phyloP scores from a whole-genome alignment of 64 coral and sea anemone species.

The Montipora efflorescens region DNA sequence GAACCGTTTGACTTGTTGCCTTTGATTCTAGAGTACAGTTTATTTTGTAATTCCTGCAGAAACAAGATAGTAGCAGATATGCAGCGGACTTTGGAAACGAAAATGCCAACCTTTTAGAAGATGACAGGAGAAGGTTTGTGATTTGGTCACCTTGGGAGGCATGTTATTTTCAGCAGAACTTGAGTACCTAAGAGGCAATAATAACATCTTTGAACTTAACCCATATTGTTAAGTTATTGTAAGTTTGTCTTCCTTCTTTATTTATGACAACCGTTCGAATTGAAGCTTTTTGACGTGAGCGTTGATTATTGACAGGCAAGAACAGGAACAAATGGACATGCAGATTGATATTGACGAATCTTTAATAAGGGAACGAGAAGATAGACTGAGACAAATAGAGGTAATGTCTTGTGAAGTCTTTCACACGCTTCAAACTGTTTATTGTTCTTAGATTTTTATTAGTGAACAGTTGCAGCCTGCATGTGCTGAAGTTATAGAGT shows the following conservation, averaged over 20 bases:
- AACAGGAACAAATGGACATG: constrained; percentile 37
- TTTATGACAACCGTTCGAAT: too few relatives aligned
- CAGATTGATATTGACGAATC: constrained; percentile 73
- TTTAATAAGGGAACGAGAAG: constrained; percentile 68
- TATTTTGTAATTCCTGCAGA: neutral
- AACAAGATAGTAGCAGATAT: constrained; percentile 28
- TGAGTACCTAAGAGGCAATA: too few relatives aligned
- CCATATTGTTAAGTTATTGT: too few relatives aligned
- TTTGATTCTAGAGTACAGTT: too few relatives aligned
- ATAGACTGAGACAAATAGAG: constrained; percentile 64
- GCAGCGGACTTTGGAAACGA: constrained; percentile 63
- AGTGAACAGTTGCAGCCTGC: neutral
- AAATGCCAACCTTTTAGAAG: constrained; percentile 32
- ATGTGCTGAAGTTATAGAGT: too few relatives aligned
- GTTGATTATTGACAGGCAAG: neutral
- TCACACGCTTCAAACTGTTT: neutral
- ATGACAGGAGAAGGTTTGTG: constrained; percentile 51
- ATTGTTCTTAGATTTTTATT: neutral
- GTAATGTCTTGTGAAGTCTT: constrained; percentile 1
- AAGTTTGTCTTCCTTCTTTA: too few relatives aligned
- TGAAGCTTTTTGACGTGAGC: too few relatives aligned
- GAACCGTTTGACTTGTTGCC: too few relatives aligned
- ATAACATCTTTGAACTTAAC: too few relatives aligned
- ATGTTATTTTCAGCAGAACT: too few relatives aligned
- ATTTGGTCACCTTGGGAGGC: neutral